These are phyloP conservation scores for Phengaris arion DNA, from an alignment of 2,888 invertebrate genomes.

Conservation along the genomic window DNA sequence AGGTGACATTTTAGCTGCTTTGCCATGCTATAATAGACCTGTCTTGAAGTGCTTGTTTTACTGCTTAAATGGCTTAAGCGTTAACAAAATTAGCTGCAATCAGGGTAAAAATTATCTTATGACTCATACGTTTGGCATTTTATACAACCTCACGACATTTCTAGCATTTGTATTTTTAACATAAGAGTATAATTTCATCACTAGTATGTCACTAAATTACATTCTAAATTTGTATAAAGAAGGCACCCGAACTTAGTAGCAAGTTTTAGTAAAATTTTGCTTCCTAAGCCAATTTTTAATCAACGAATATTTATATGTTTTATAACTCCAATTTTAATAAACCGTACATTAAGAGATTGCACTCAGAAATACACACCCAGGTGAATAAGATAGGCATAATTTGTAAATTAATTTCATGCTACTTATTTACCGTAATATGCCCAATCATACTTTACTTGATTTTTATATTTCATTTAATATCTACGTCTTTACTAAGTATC, in stretches of 20 bases:
- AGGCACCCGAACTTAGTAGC: conserved; percentile 48
- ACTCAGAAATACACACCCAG: conserved; percentile 48
- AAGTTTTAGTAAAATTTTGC: conserved; percentile 62
- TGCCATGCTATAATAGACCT: not conserved
- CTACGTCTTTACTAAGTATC: too few relatives aligned
- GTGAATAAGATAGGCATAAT: conserved; percentile 40
- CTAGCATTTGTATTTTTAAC: conserved; percentile 20
- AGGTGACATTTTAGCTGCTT: not conserved
- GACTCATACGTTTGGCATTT: conserved; percentile 11
- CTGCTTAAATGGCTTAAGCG: not conserved
- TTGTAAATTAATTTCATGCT: conserved; percentile 7
- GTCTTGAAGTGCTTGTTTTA: not conserved
- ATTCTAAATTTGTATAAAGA: conserved; percentile 35
- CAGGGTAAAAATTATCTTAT: conserved; percentile 18
- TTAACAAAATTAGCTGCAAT: conserved; percentile 1
- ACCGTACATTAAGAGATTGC: conserved; percentile 49
- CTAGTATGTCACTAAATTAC: conserved; percentile 21
- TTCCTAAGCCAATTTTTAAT: conserved; percentile 67
- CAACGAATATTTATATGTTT: conserved; percentile 77
- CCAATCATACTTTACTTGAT: conserved; percentile 7
- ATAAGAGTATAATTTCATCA: not conserved
- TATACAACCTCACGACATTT: conserved; percentile 1
- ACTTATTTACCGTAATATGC: not conserved
- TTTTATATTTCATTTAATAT: not conserved
- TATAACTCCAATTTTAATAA: conserved; percentile 55